Evolutionary conservation across 2,113 vertebrate species (phyloP).

Genomic region (Tychaedon coryphoeus): DNA sequence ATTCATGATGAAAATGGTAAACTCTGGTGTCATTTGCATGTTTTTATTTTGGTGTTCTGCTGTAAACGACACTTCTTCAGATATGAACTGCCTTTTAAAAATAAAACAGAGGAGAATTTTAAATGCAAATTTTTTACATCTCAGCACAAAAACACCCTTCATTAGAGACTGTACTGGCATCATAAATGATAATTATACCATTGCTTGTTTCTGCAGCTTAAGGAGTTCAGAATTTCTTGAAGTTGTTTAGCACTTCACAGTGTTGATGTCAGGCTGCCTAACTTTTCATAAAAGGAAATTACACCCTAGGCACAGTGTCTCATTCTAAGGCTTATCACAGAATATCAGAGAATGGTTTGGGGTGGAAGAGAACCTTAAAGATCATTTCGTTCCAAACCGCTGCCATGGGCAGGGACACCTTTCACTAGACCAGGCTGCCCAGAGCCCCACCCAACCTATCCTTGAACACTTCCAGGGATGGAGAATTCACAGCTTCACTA

Average conservation of each 20-base stretch:
- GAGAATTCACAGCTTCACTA: background rate
- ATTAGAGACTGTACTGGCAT: background rate
- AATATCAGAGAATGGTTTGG: background rate
- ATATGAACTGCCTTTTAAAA: conserved; percentile 8
- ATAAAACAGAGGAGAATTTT: background rate
- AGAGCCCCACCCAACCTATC: background rate
- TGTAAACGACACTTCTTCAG: background rate
- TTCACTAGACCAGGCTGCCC: background rate
- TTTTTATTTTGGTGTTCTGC: background rate
- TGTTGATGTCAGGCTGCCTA: background rate
- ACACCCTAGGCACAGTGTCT: background rate
- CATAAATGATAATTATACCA: background rate
- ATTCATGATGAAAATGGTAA: conserved; percentile 30
- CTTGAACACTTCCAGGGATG: background rate
- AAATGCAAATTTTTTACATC: background rate
- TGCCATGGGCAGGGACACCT: background rate
- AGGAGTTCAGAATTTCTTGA: background rate
- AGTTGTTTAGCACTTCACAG: background rate
- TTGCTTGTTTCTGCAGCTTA: background rate
- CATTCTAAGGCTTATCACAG: background rate
- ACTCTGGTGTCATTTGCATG: background rate
- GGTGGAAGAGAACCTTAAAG: background rate
- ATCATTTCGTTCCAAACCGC: background rate
- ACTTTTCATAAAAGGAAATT: background rate
- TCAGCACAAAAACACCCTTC: background rate